Evolutionary conservation across 2,888 invertebrate genomes (phyloP), one percentile per base, ranked within the genome.

Genomic region (Cephus runcator): DNA sequence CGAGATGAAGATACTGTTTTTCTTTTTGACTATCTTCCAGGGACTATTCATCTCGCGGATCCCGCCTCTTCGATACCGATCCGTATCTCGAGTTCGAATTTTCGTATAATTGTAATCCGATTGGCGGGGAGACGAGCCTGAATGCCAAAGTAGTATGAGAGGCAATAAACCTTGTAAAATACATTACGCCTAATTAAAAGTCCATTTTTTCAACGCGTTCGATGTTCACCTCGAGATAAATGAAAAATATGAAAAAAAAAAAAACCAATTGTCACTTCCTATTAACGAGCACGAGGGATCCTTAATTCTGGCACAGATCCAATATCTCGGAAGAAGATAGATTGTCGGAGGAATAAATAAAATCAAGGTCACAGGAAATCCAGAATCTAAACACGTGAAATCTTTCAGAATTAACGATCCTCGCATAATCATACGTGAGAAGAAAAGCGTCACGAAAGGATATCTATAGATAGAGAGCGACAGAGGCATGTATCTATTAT

Each of bases 61-160:
- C 23, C 9, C 23, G 1, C 23, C 9, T 56, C 23, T 23, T 56
- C 56, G 56, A 56, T 23, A 56, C 9, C 40, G 40, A 56, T 56
- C 56, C 56, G 23, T 56, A 56, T 56, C 56, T 56, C 56, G 56
- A 56, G 23, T 56, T 56, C 56, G 23, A 56, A 56, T 56, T 56
- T 56, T 56, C 23, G 56, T 15, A 56, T 56, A 56, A 56, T 23
- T 56, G 23, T 56, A 56, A 56, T 23, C 56, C 23, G 56, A 56
- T 56, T 56, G 56, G 56, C 56, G 56, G 56, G 23, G 56, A 56
- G 56, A 56, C 30, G 73, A 81, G 79, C 80, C 80, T 77, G 78
- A 79, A 76, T 80, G 79, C 80, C 80, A 81, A 80, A 81, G 81
- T 77, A 81, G 75, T 73, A 78, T 69, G 80, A 79, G 77, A 74